Base-by-base conservation (phyloP, 2,797 vertebrate genomes). In the Oryzias sinensis region DNA sequence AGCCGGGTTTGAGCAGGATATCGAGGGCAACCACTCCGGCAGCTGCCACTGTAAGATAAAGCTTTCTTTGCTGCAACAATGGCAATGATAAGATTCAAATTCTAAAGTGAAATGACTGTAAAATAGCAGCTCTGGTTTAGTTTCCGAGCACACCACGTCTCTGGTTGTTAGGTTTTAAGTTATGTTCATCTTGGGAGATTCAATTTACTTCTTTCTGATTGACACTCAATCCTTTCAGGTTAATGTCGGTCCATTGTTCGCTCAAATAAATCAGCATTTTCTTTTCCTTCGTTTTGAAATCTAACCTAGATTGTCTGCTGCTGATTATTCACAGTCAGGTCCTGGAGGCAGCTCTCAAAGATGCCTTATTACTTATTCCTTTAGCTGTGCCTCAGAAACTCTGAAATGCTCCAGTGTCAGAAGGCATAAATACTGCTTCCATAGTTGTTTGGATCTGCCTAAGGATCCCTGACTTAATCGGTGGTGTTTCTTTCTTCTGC, bases 1-100 rank as follows among this genome's bases (percentile, higher is more conserved):
- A 80, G 74, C 81, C 0, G 91, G 90, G 0, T 91, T 93, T 48
- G 92, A 94, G 14, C 93, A 91, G 71, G 91, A 93, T 40, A 81
- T 93, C 5, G 92, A 90, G 49, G 88, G 80, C 1, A 81, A 88
- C 70, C 51, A 72, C 69, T 65, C 59, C 0, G 85, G 89, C 18
- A 81, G 73, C 55, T 95, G 95, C 66, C 88, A 88, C 14, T 91
- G 95, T 95, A 69, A 91, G 88, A 56, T 20, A 40, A 55, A 61
- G 48, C 41, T 40, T 15, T 1, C 20, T 62, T 33, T 51, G 41
- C 68, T 11, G 17, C 44, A 49, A 2, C 41, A n/a, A 3, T 13
- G 5, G 7, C 0, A 4, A 43, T 7, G 4, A 18, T 41, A 41
- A 29, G 22, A 14, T 33, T 16, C 5, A 1, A 18, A 9, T 53